Conservation (phyloP, 2,888 invertebrate genomes). For the Osmoderma eremita region DNA sequence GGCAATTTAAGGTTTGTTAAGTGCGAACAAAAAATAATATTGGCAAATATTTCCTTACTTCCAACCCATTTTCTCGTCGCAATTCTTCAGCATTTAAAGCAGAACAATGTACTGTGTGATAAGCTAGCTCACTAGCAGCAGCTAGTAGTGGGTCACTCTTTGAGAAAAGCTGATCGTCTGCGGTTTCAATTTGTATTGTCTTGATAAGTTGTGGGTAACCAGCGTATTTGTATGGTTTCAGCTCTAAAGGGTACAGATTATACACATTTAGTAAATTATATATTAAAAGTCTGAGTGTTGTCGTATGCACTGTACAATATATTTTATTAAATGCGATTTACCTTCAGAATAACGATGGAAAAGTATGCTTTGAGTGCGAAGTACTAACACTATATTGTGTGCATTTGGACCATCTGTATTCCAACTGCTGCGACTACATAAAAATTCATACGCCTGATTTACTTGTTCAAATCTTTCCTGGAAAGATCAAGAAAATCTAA, state of each 20-base stretch:
- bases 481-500: constrained; percentile 24
- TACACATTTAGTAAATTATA: constrained; percentile 28
- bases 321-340: constrained; percentile 61
- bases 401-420: constrained; percentile 92
- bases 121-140: constrained; percentile 93
- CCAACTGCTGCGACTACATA: constrained; percentile 92
- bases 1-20: too few species aligned
- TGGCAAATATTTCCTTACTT: too few species aligned
- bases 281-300: background rate
- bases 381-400: constrained; percentile 90
- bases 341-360: constrained; percentile 91
- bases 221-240: constrained; percentile 97
- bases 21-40: background rate
- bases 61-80: constrained; percentile 91
- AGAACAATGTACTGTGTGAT: constrained; percentile 96
- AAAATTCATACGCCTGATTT: constrained; percentile 97
- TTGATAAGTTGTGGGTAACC: constrained; percentile 97
- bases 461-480: constrained; percentile 96
- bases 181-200: constrained; percentile 93
- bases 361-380: constrained; percentile 93
- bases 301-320: background rate
- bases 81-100: constrained; percentile 98
- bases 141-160: constrained; percentile 84
- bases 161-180: constrained; percentile 92
- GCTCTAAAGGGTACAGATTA: constrained; percentile 66